Percentiles rank a stretch among this genome's conserved stretches.
Evolutionary conservation across 1,140 invertebrate species (phyloP).

Genomic region (Limonius californicus): DNA sequence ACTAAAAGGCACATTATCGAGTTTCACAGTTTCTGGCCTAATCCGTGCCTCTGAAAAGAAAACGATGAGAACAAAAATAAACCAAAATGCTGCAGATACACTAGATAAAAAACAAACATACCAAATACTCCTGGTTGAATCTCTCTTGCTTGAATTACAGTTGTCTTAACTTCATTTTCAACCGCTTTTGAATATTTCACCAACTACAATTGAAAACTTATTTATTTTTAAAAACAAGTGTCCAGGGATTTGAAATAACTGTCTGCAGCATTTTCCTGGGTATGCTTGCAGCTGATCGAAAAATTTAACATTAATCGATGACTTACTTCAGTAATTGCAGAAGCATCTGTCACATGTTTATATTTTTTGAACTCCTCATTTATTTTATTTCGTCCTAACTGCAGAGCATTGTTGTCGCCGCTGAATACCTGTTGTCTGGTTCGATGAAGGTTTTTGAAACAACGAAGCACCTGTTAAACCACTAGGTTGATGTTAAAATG

Average conservation of each 20-base stretch:
- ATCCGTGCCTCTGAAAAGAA: conserved; percentile 49
- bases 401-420: conserved; percentile 56
- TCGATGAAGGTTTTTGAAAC: conserved; percentile 62
- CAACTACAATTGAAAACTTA: conserved; percentile 50
- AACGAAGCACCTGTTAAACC: conserved; percentile 55
- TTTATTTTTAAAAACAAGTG: too few relatives aligned
- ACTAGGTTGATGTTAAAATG: not conserved
- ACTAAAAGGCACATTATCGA: conserved; percentile 55
- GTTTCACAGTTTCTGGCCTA: conserved; percentile 51
- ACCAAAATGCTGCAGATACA: too few relatives aligned
- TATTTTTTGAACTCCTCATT: conserved; percentile 64
- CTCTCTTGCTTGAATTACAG: conserved; percentile 61
- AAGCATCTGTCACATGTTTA: conserved; percentile 52
- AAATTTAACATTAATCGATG: not conserved
- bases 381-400: conserved; percentile 56
- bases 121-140: conserved; percentile 55
- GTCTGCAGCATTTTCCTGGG: too few relatives aligned
- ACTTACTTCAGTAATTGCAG: conserved; percentile 54
- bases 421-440: conserved; percentile 59
- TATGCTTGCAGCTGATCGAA: too few relatives aligned
- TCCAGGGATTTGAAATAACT: too few relatives aligned
- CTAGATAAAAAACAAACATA: conserved; percentile 1
- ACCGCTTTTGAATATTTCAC: conserved; percentile 58
- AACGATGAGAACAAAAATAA: too few relatives aligned
- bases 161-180: conserved; percentile 60